Percentiles rank a stretch among this genome's conserved stretches.
phyloP scores from a whole-genome alignment of 2,888 invertebrate species.

The Drosophila limbata region DNA sequence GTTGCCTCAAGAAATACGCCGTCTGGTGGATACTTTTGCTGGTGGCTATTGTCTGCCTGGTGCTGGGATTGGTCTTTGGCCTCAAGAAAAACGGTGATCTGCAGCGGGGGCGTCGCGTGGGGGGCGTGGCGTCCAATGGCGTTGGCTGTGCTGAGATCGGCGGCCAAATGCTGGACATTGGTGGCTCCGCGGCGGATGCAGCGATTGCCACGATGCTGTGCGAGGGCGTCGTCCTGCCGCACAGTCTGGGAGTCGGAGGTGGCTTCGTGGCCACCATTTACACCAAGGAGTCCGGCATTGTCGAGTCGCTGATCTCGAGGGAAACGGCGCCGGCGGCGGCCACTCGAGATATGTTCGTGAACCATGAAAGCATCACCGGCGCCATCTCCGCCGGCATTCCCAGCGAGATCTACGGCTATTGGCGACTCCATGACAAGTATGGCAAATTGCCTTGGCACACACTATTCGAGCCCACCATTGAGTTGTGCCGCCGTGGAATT shows the following conservation, averaged over 20 bases:
- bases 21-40: constrained; percentile 70
- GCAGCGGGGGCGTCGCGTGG: constrained; percentile 53
- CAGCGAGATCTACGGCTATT: constrained; percentile 94
- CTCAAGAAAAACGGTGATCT: constrained; percentile 66
- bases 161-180: constrained; percentile 89
- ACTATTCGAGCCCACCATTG: constrained; percentile 91
- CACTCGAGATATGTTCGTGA: constrained; percentile 89
- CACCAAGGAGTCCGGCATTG: constrained; percentile 87
- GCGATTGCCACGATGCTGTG: constrained; percentile 94
- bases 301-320: constrained; percentile 90
- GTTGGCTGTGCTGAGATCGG: constrained; percentile 91
- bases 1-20: constrained; percentile 59
- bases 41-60: constrained; percentile 49
- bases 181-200: constrained; percentile 93
- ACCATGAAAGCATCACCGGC: constrained; percentile 77
- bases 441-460: constrained; percentile 92
- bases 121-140: constrained; percentile 90
- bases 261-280: constrained; percentile 95
- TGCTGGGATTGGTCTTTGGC: constrained; percentile 69
- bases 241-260: constrained; percentile 95
- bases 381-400: constrained; percentile 92
- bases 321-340: constrained; percentile 92
- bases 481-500: constrained; percentile 91
- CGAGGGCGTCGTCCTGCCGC: constrained; percentile 93
- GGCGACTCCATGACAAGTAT: constrained; percentile 90